phyloP scores from a whole-genome alignment of 2,113 vertebrate species.

The Lagopus leucura region DNA sequence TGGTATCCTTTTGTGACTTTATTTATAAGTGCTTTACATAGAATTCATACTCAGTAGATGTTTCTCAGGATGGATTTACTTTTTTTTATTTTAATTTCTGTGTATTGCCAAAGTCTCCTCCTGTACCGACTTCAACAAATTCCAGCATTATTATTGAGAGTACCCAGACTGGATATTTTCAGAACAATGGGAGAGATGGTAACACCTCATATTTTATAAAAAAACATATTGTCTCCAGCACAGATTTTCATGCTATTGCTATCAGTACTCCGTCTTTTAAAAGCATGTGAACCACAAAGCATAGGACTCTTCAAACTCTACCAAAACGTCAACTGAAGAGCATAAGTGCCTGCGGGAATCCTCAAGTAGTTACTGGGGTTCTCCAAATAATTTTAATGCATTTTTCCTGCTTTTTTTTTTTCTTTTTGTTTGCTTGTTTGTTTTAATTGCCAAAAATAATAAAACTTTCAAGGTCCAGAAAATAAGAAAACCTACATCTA shows the following conservation, averaged over 20 bases:
- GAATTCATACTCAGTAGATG: neutral
- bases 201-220: neutral
- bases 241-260: neutral
- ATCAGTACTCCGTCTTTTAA: neutral
- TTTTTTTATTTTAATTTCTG: neutral
- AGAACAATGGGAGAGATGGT: neutral
- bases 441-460: neutral
- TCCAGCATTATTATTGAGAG: neutral
- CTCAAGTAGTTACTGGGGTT: neutral
- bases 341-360: neutral
- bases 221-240: neutral
- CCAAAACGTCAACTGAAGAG: neutral
- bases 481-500: neutral
- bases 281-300: neutral
- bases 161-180: neutral
- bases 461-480: neutral
- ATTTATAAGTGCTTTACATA: constrained; percentile 13
- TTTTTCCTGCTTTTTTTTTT: neutral
- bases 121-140: neutral
- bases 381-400: neutral
- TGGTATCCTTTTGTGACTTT: constrained; percentile 46
- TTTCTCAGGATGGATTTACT: neutral
- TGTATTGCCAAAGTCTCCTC: neutral
- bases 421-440: neutral
- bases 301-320: neutral